Evolutionary conservation across 1,140 invertebrate species (phyloP).

Genomic region (Drusus annulatus): DNA sequence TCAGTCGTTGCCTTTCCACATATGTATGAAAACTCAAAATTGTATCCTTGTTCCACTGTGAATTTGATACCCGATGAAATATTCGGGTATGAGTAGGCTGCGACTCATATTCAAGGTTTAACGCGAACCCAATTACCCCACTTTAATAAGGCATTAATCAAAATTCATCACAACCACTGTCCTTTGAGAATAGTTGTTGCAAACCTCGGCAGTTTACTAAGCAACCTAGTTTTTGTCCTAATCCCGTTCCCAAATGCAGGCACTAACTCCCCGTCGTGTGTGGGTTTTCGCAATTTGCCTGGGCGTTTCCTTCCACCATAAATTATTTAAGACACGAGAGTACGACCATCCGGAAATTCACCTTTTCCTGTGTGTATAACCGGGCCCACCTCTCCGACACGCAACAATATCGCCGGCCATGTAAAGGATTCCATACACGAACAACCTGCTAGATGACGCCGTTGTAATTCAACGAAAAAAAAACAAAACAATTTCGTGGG

Average conservation of each 20-base stretch:
- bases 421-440: too few relatives aligned
- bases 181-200: neutral
- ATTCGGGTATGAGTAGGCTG: too few relatives aligned
- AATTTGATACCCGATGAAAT: too few relatives aligned
- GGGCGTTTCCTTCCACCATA: conserved; percentile 53
- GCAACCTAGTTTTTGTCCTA: neutral
- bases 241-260: conserved; percentile 22
- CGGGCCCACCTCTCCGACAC: conserved; percentile 36
- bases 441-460: too few relatives aligned
- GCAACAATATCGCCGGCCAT: conserved; percentile 42
- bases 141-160: conserved; percentile 5
- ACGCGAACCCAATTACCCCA: too few relatives aligned
- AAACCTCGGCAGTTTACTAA: neutral
- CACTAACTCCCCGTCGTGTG: conserved; percentile 3
- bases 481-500: too few relatives aligned
- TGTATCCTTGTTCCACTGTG: too few relatives aligned
- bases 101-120: too few relatives aligned
- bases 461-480: too few relatives aligned
- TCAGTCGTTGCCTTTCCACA: too few relatives aligned
- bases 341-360: conserved; percentile 52
- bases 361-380: conserved; percentile 54
- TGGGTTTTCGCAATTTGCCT: conserved; percentile 47
- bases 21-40: too few relatives aligned
- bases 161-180: neutral
- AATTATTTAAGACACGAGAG: conserved; percentile 54